Base-by-base conservation (phyloP, 53 echinoderm and acorn worm genomes). In the Henricia sp. region DNA sequence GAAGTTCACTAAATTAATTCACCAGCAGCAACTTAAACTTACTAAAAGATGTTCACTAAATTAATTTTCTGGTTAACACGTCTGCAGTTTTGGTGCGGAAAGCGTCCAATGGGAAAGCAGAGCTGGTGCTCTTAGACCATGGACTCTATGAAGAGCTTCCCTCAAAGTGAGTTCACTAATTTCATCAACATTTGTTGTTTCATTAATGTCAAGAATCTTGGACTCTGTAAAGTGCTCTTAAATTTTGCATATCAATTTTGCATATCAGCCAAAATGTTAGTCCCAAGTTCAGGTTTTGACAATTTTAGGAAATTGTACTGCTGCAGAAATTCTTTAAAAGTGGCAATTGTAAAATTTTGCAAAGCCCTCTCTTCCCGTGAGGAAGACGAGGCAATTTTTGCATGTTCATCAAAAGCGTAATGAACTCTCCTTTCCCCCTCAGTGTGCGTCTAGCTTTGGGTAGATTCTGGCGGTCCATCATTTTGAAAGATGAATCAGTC, bases 81-180 rank as follows among this genome's bases (percentile, higher is more conserved):
- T 34, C 57, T 69, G 1, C 48, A 99, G 99, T 99, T 56, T 89
- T 99, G 76, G 99, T 94, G 4, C 82, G 99, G 34, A 92, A 94
- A 42, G 89, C 67, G 39, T 4, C 29, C 1, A 68, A 89, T 54
- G 92, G 94, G 14, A 92, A 67, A 48, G 90, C 90, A 32, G 94
- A 99, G 58, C 87, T 99, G 12, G 87, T 99, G 16, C 70, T 99
- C 28, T 82, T 99, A 4, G 99, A 99, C 40, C 99, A 99, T 69
- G 99, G 99, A 11, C 84, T 99, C 19, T 99, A 99, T 92, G 99
- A 99, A 68, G 99, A 99, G 67, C 67, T 99, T 12, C 86, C 92
- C 20, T 19, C 83, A 68, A 68, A 87, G 99, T 99, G 70, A 85
- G 99, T 87, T 3, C n/a, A 52, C n/a, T 19, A 27, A 56, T 24